Conservation (phyloP, 2,797 vertebrate species). For the Eulemur coronatus region DNA sequence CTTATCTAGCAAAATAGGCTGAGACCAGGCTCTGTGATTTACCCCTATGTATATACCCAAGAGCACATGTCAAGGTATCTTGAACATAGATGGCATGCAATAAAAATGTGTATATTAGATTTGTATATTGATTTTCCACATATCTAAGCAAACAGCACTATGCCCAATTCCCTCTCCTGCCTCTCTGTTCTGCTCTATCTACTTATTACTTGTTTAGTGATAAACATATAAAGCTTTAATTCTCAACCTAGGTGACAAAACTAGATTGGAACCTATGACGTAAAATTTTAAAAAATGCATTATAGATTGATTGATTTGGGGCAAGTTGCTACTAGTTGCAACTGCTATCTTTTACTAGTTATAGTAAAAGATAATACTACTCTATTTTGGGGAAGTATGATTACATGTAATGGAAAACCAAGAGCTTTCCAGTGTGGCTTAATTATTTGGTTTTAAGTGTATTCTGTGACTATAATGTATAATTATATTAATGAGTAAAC, state of each 20-base stretch:
- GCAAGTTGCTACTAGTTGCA: background rate
- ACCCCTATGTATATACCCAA: background rate
- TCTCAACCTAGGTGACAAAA: background rate
- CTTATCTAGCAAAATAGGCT: slow-evolving; percentile 2
- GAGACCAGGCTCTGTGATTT: background rate
- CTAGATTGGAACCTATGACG: background rate
- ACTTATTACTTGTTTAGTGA: background rate
- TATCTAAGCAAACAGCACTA: background rate
- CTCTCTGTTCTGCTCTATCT: background rate
- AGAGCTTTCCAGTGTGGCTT: background rate
- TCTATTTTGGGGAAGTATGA: background rate
- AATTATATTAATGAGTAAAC: slow-evolving; percentile 4
- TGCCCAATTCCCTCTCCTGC: too few species aligned
- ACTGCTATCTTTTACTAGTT: background rate
- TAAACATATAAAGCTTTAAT: background rate
- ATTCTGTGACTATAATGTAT: background rate
- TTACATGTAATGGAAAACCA: background rate
- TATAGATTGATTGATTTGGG: background rate
- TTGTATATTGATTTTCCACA: background rate
- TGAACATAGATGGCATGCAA: background rate
- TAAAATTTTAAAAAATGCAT: background rate
- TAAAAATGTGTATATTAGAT: background rate
- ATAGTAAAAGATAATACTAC: background rate
- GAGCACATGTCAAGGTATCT: background rate
- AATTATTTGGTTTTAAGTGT: slow-evolving; percentile 9